phyloP scores from a whole-genome alignment of 2,113 vertebrate species.

The Eclectus roratus region DNA sequence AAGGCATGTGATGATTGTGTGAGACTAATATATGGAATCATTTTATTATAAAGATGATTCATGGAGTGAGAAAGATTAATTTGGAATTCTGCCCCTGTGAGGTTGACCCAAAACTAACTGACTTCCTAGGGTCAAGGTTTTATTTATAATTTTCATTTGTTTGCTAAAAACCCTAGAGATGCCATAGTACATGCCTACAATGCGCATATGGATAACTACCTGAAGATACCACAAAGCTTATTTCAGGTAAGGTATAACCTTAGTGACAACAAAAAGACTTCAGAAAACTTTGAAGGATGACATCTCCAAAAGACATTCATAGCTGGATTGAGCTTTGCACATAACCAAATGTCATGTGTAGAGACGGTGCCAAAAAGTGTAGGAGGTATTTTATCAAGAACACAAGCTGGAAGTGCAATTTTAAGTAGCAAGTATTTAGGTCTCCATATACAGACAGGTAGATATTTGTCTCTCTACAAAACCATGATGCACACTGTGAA shows the following conservation, averaged over 20 bases:
- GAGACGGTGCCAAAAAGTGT: background rate
- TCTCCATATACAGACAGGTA: background rate
- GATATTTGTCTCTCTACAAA: background rate
- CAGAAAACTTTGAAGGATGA: background rate
- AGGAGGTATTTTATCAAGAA: conserved; percentile 1
- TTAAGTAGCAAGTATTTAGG: background rate
- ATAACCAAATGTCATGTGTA: background rate
- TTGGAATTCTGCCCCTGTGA: background rate
- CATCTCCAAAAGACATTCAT: background rate
- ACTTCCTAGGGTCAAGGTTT: background rate
- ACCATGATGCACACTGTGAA: background rate
- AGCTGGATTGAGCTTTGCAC: background rate
- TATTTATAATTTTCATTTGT: background rate
- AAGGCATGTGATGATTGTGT: background rate
- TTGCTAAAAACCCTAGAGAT: background rate
- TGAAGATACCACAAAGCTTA: background rate
- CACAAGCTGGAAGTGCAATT: background rate
- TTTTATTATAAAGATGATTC: background rate
- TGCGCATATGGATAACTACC: background rate
- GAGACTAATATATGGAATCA: background rate
- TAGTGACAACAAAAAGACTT: background rate
- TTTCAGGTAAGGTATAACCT: background rate
- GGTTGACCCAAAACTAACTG: background rate
- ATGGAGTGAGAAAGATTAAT: background rate
- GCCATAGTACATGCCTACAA: background rate